Base-by-base conservation (phyloP, 1,140 invertebrate species). In the Drosophila tristis region DNA sequence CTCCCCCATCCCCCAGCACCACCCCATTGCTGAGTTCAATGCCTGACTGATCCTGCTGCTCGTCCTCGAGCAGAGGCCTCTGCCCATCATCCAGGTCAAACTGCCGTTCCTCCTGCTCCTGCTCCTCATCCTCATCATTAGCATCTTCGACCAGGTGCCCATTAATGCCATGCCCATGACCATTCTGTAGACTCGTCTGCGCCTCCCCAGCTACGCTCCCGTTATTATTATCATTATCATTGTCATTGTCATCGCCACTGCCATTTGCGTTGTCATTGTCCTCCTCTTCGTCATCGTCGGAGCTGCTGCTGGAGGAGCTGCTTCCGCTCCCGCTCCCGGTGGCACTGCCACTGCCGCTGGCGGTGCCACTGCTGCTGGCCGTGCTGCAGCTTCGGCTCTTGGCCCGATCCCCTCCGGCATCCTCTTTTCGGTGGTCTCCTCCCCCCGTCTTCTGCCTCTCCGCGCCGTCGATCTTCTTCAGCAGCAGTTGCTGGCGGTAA, bases 401-500 rank as follows among this genome's bases (percentile, higher is more conserved):
- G 48, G 29, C 26, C 16, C 54, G 47, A 6, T 56, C 39, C 39
- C 29, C 39, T 4, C 59, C 47, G 11, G 42, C 43, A 4, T 39
- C 20, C 11, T 39, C 35, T 39, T 39, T 39, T 11, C 35, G 11
- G 11, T 13, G 13, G 6, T 48, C 45, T 31, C 48, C 45, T 31
- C 50, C 23, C 45, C 25, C 29, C 29, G 43, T 7, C 63, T 56
- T 35, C 44, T 64, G 15, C n/a, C 53, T n/a, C 44, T 67, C 62
- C 26, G 42, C 71, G 64, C 70, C 65, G 45, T 90, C 80, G 57
- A 90, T 81, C 68, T 91, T 91, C 51, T 85, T 82, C 44, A 89
- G 87, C 3, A 91, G 61, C 50, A 91, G 26, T 49, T 91, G 90
- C 61, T 91, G 90, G 25, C 91, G 89, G 67, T 90, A 92, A 54